Percentiles rank a stretch among this genome's conserved stretches.
Conservation (phyloP, 2,113 vertebrate genomes). For the Nesoenas mayeri region DNA sequence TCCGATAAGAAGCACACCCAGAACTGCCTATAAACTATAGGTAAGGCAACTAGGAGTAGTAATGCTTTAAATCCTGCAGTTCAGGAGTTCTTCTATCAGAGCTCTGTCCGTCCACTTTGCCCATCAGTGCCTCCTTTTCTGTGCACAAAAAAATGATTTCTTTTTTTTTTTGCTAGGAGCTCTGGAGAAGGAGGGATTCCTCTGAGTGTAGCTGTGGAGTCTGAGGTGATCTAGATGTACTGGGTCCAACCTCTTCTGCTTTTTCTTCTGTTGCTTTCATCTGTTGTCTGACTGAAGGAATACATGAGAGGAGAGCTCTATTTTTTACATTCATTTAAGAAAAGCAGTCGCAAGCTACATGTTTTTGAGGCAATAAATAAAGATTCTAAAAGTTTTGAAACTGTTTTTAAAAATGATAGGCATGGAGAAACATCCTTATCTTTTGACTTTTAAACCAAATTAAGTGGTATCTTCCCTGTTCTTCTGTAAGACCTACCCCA, state of each 20-base stretch:
- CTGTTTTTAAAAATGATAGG: not conserved
- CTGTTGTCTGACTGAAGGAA: not conserved
- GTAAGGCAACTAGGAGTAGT: not conserved
- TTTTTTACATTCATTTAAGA: not conserved
- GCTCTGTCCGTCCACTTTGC: rapidly evolving
- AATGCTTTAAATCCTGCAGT: not conserved
- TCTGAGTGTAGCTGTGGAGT: not conserved
- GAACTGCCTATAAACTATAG: not conserved
- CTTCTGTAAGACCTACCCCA: not conserved
- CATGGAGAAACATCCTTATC: not conserved
- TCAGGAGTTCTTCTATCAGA: not conserved
- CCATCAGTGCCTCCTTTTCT: not conserved
- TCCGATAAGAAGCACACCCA: not conserved
- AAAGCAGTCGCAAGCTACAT: rapidly evolving
- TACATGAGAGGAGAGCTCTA: not conserved
- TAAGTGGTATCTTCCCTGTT: not conserved
- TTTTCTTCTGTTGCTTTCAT: not conserved
- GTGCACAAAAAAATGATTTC: rapidly evolving
- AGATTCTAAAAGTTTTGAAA: not conserved
- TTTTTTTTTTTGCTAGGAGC: not conserved
- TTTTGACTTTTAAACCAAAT: not conserved
- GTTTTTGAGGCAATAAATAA: not conserved
- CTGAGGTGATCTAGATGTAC: not conserved
- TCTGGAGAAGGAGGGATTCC: not conserved
- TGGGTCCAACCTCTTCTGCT: not conserved